These are phyloP conservation scores for Drosophila paranaensis DNA, from an alignment of 2,888 invertebrate species.

Conservation along the genomic window DNA sequence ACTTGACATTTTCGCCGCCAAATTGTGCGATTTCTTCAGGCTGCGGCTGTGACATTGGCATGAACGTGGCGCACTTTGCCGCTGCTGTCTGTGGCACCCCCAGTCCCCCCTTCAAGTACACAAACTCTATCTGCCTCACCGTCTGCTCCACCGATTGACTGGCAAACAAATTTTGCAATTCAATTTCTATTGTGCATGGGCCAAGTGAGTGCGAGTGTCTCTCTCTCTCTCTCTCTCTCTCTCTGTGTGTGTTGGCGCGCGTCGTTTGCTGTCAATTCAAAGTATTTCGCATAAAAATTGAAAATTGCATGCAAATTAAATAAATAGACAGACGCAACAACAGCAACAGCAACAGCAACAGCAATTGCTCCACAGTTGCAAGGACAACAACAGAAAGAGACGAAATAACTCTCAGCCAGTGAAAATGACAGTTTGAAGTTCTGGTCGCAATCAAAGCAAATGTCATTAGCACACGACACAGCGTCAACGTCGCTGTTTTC, in stretches of 20 bases:
- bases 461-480: conserved; percentile 75
- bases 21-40: conserved; percentile 76
- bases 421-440: conserved; percentile 74
- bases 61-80: conserved; percentile 47
- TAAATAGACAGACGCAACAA: conserved; percentile 66
- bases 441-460: conserved; percentile 73
- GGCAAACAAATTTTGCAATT: conserved; percentile 80
- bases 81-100: conserved; percentile 15
- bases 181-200: conserved; percentile 78
- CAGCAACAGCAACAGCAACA: conserved; percentile 11
- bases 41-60: conserved; percentile 44
- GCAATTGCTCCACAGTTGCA: conserved; percentile 11
- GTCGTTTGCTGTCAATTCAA: conserved; percentile 74
- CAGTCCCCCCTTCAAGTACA: conserved; percentile 7
- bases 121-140: conserved; percentile 22
- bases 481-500: conserved; percentile 41
- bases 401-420: conserved; percentile 26
- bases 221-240: conserved; percentile 6
- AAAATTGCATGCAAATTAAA: conserved; percentile 81
- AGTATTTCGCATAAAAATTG: conserved; percentile 76
- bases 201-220: conserved; percentile 30
- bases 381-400: background rate
- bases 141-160: conserved; percentile 58
- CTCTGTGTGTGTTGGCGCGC: conserved; percentile 41
- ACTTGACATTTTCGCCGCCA: conserved; percentile 81